Percentiles rank a stretch among this genome's conserved stretches.
Evolutionary conservation across 2,797 vertebrate genomes (phyloP).

Genomic region (Chaetodon trifasciatus): DNA sequence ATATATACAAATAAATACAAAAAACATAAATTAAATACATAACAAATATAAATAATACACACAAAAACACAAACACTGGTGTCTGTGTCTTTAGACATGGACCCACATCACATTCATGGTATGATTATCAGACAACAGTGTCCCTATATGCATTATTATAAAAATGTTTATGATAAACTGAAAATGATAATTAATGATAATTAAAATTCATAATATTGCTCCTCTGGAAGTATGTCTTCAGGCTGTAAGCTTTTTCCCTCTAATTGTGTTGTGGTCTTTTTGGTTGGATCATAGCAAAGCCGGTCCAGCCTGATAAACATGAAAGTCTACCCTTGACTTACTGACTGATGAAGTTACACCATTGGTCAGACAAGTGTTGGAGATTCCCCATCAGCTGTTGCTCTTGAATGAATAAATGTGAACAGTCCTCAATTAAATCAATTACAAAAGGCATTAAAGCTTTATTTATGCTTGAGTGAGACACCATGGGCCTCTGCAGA

Average conservation of each 20-base stretch:
- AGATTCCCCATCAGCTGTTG: background rate
- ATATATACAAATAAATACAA: background rate
- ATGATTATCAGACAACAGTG: background rate
- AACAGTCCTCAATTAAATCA: background rate
- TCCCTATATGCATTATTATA: conserved; percentile 1
- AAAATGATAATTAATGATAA: background rate
- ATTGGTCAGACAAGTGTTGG: background rate
- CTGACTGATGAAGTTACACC: background rate
- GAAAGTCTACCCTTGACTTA: background rate
- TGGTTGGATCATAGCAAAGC: background rate
- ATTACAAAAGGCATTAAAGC: background rate
- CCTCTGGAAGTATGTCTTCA: background rate
- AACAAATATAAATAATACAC: background rate
- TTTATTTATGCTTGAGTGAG: background rate
- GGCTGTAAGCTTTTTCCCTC: background rate
- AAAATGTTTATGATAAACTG: background rate
- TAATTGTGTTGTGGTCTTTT: background rate
- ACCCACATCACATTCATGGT: background rate
- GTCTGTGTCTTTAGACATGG: background rate
- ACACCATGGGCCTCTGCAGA: background rate
- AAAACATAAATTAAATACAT: too few species aligned
- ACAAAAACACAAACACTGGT: background rate
- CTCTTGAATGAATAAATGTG: background rate
- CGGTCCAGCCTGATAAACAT: background rate
- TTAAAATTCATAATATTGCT: background rate